Base-by-base conservation (phyloP, 2,888 invertebrate species). In the Habroteleia sp. region DNA sequence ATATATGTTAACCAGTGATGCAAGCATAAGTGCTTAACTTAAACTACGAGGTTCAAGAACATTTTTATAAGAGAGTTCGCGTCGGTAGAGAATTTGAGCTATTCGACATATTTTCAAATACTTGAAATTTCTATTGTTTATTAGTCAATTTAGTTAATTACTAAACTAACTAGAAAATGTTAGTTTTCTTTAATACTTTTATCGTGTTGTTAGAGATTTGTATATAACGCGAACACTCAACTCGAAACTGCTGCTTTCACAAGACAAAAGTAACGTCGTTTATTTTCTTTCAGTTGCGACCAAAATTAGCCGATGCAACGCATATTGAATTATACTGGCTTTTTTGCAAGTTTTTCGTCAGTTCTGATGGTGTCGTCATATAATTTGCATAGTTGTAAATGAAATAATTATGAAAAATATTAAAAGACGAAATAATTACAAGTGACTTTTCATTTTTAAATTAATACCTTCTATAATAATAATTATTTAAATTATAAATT, bases 311-410 rank as follows among this genome's bases (percentile, higher is more conserved):
- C 7, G 1, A 5, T 10, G 20, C 25, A n/a, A 16, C 7, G 13
- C 17, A 16, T 4, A n/a, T 5, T 14, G n/a, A n/a, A n/a, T n/a
- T n/a, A n/a, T n/a, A n/a, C n/a, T 20, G 20, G 3, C 25, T 29
- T 54, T 41, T 8, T 2, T 14, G 33, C 8, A 17, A 17, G 11
- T 17, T 3, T 33, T 60, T 25, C n/a, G 44, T 25, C 16, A 25
- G 16, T 48, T 48, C 39, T 48, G 37, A 39, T 48, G 48, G 48
- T 8, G 20, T 60, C 37, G 6, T 42, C 20, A 8, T 23, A 48
- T 48, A 10, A 62, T 62, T 62, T 39, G 48, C 50, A 63, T 63
- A 50, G 33, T 44, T 63, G 50, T 63, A 41, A 20, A 50, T 50
- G 39, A 50, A 50, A 48, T 62, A 46, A 48, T 37, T 37, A 48